Conservation (phyloP, 2,113 vertebrate genomes). For the Atherinomorus stipes region DNA sequence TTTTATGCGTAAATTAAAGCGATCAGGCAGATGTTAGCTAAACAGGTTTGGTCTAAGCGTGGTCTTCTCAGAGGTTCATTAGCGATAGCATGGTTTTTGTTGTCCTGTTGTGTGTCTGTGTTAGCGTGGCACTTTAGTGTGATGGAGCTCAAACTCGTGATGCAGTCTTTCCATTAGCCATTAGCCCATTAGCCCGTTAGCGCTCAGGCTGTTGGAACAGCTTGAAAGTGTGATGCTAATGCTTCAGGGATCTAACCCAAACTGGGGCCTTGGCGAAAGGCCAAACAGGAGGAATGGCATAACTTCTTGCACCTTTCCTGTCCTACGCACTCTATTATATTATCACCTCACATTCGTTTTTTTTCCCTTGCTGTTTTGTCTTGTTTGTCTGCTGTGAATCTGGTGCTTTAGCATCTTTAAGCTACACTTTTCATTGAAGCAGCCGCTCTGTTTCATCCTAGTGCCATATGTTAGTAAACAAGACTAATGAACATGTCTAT, state of each 20-base stretch:
- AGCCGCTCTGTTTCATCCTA: slow-evolving; percentile 69
- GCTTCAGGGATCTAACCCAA: slow-evolving; percentile 83
- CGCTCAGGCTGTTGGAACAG: slow-evolving; percentile 86
- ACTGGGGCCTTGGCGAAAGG: slow-evolving; percentile 79
- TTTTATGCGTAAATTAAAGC: slow-evolving; percentile 50
- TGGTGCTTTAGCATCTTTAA: slow-evolving; percentile 63
- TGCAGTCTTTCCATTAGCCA: slow-evolving; percentile 80
- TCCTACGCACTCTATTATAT: slow-evolving; percentile 26
- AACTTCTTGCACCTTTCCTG: slow-evolving; percentile 60
- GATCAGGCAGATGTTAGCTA: slow-evolving; percentile 61
- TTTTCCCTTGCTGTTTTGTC: slow-evolving; percentile 39
- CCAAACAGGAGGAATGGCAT: slow-evolving; percentile 68
- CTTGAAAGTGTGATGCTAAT: slow-evolving; percentile 83
- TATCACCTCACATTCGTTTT: slow-evolving; percentile 49
- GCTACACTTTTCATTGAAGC: slow-evolving; percentile 60
- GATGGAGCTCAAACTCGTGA: slow-evolving; percentile 60
- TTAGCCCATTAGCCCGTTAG: slow-evolving; percentile 85
- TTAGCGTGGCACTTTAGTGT: slow-evolving; percentile 68
- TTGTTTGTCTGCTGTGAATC: slow-evolving; percentile 53
- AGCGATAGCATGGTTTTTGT: slow-evolving; percentile 55
- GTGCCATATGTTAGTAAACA: slow-evolving; percentile 81
- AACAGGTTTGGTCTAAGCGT: slow-evolving; percentile 51
- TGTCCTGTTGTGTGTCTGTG: slow-evolving; percentile 54
- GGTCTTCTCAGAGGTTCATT: slow-evolving; percentile 63
- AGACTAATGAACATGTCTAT: slow-evolving; percentile 81